Conservation (phyloP, 2,113 vertebrate species). For the Todiramphus chloris region DNA sequence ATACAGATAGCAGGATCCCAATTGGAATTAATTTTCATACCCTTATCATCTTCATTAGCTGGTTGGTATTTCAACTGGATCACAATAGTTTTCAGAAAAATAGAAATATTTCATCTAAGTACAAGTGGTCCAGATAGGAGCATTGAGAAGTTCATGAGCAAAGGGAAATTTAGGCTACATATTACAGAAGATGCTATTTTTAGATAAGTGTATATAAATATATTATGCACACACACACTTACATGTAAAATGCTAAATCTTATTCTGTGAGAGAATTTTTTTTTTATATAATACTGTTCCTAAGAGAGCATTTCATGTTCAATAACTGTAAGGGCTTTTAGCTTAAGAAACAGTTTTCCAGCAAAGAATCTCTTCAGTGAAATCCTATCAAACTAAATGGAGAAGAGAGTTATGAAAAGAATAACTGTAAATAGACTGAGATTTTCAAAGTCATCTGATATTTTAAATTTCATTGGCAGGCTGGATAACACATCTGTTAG, state of each 20-base stretch:
- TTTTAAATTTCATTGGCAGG: not conserved
- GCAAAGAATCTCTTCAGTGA: not conserved
- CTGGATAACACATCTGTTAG: not conserved
- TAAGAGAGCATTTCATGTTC: not conserved
- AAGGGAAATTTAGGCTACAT: not conserved
- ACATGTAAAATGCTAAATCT: not conserved
- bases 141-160: not conserved
- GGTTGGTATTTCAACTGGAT: not conserved
- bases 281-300: not conserved
- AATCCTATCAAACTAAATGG: not conserved
- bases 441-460: not conserved
- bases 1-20: constrained; percentile 31
- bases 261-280: not conserved
- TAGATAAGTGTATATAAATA: not conserved
- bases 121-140: not conserved
- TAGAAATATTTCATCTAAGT: not conserved
- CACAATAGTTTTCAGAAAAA: not conserved
- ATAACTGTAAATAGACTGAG: not conserved
- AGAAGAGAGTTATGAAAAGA: not conserved
- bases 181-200: not conserved
- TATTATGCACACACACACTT: not conserved
- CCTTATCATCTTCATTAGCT: not conserved
- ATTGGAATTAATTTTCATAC: constrained; percentile 36
- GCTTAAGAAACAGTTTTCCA: not conserved
- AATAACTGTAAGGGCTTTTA: not conserved